These are phyloP conservation scores for Axea sp. DNA, from an alignment of 2,888 invertebrate genomes.

Conservation along the genomic window DNA sequence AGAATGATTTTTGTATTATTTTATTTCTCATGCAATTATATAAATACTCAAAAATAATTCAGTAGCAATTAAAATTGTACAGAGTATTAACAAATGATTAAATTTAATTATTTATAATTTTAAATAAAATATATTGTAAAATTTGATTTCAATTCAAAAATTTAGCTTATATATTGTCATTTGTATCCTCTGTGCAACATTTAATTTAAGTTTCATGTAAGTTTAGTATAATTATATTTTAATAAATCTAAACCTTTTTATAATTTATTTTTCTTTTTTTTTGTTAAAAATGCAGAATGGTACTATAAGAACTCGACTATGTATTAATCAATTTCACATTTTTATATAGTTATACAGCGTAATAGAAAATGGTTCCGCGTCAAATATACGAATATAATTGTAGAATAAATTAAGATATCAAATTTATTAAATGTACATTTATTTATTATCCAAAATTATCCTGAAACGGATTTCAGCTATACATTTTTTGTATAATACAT, in stretches of 20 bases:
- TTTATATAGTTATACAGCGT: constrained; percentile 45
- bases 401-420: constrained; percentile 52
- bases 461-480: too few relatives aligned
- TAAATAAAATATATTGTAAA: too few relatives aligned
- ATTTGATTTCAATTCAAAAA: too few relatives aligned
- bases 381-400: constrained; percentile 35
- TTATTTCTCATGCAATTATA: background rate
- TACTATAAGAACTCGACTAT: constrained; percentile 27
- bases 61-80: constrained; percentile 3
- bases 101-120: background rate
- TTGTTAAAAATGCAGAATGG: background rate
- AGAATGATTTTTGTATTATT: background rate
- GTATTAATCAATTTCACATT: constrained; percentile 48
- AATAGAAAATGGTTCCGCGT: constrained; percentile 12
- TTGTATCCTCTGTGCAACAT: constrained; percentile 20
- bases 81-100: constrained; percentile 1
- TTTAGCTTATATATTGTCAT: background rate
- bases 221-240: background rate
- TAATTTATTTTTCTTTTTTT: too few relatives aligned
- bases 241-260: background rate
- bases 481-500: too few relatives aligned
- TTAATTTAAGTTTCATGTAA: constrained; percentile 13
- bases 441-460: too few relatives aligned
- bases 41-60: constrained; percentile 9
- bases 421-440: too few relatives aligned